phyloP scores from a whole-genome alignment of 2,797 vertebrate species.

The Huso huso region DNA sequence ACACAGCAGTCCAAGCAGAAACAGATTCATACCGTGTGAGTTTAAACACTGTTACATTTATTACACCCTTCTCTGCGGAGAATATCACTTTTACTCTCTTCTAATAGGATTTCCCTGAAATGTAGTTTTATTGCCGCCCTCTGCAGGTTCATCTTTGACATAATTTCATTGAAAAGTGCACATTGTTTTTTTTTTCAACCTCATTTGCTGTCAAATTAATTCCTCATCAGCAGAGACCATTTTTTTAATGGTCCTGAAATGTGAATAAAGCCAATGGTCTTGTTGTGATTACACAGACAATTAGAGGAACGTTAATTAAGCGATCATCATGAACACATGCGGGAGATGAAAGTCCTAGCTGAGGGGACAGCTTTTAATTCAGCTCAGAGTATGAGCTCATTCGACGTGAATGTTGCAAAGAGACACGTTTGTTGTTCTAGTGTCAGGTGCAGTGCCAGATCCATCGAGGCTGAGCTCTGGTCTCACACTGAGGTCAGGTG shows the following conservation, averaged over 20 bases:
- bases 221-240: slow-evolving; percentile 19
- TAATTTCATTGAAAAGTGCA: not conserved
- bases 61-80: not conserved
- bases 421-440: no score
- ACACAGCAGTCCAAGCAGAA: no score
- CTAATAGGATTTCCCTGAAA: slow-evolving; percentile 1
- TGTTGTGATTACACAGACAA: slow-evolving; percentile 34
- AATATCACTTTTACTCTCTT: slow-evolving; percentile 9
- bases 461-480: no score
- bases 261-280: slow-evolving; percentile 22
- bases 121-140: not conserved
- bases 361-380: no score
- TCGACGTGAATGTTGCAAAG: no score
- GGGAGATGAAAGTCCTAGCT: not conserved
- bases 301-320: slow-evolving; percentile 34
- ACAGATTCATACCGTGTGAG: no score
- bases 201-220: slow-evolving; percentile 28
- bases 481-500: no score
- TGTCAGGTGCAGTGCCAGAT: no score
- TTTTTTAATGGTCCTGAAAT: slow-evolving; percentile 19
- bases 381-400: no score
- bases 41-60: no score
- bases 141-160: not conserved
- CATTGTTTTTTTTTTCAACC: slow-evolving; percentile 16
- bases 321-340: slow-evolving; percentile 33